These are phyloP conservation scores for Siniperca knerii DNA, from an alignment of 2,113 vertebrate genomes.

Conservation along the genomic window DNA sequence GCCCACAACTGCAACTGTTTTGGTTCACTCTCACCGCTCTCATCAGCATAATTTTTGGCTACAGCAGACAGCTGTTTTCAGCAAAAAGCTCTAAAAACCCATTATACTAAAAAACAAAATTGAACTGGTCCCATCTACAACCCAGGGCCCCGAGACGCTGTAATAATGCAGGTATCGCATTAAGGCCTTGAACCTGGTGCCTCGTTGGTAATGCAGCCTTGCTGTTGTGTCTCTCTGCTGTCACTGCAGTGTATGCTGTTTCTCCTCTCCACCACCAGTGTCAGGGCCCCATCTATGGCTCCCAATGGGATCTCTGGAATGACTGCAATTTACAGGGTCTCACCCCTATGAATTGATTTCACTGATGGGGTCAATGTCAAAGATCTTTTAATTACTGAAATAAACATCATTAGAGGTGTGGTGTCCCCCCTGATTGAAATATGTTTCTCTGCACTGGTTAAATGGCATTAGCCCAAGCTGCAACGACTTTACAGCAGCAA, in stretches of 20 bases:
- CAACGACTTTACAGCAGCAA: constrained; percentile 8
- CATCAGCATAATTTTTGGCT: not conserved
- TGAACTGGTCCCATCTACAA: not conserved
- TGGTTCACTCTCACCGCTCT: not conserved
- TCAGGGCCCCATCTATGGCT: constrained; percentile 1
- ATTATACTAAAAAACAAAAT: not conserved
- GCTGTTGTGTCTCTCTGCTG: too few relatives aligned
- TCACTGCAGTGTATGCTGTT: not conserved
- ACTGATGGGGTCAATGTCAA: constrained; percentile 39
- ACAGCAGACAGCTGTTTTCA: not conserved
- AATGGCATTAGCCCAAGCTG: not conserved
- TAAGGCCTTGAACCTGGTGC: not conserved
- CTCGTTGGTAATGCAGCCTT: too few relatives aligned
- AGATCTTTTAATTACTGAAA: constrained; percentile 51
- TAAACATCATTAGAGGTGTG: constrained; percentile 1
- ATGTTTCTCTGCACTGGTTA: constrained; percentile 25
- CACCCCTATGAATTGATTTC: constrained; percentile 38
- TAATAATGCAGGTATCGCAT: not conserved
- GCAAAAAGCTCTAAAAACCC: not conserved
- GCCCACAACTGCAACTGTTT: not conserved
- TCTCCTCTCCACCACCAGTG: constrained; percentile 8
- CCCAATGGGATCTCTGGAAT: constrained; percentile 30
- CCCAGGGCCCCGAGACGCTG: not conserved
- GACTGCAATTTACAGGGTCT: constrained; percentile 34
- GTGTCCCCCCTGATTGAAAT: constrained; percentile 6